Evolutionary conservation across 30 jellyfish, hydroid and myxozoan genomes (phyloP), one percentile per base, ranked within the genome.

Genomic region (Sanderia malayensis): DNA sequence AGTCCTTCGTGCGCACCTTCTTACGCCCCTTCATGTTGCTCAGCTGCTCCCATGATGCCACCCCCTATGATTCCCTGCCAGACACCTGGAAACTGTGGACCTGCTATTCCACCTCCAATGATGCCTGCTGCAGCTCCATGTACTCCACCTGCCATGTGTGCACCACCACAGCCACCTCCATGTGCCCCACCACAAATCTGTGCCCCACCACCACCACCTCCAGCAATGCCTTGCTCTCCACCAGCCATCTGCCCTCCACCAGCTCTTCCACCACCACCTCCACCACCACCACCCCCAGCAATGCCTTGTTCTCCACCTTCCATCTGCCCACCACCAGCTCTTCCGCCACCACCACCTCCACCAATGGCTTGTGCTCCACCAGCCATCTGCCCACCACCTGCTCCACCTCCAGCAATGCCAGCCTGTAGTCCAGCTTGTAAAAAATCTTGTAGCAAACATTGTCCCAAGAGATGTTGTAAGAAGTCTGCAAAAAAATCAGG

Each of bases 11-110:
- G 88, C 63, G 88, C 88, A 62, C 88, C 88, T 23, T 3, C 88
- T 15, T 76, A 60, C 67, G 70, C 88, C 46, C 88, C 88, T 33
- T 64, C 80, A 4, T 76, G 88, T 44, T 76, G 88, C 55, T 63
- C 88, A 32, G 88, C 88, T 69, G 60, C 80, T 46, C 88, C 88
- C 72, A 19, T 76, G 44, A 76, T 76, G 88, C 95, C 95, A 73
- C 88, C 95, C 1, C 95, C 88, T 26, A 78, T 63, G 79, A 64
- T 70, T 25, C 95, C 95, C 64, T 49, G 64, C 18, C 64, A 68
- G 44, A 53, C 81, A 7, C 66, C 65, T n/a, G 67, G 45, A 13
- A 68, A 53, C 15, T 58, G 49, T 31, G 70, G 58, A 55, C 88
- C 88, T 47, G 18, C 63, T 37, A 63, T 76, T 68, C 95, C 95